These are phyloP conservation scores for Ambastaia sidthimunki DNA, from an alignment of 2,797 vertebrate genomes.

Conservation along the genomic window DNA sequence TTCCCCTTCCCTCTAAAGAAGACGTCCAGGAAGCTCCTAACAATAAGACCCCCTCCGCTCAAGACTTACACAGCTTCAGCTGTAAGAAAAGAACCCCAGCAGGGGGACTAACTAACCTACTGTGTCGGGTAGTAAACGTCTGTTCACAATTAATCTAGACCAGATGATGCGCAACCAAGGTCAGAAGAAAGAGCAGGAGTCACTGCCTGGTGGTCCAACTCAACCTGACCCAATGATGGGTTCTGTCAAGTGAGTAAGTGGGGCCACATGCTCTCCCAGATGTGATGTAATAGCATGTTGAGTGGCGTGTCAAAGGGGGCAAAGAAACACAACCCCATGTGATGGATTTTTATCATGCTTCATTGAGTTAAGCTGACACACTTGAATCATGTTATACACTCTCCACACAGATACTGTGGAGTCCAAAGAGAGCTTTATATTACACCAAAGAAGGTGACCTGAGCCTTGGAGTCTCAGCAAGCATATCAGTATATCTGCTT, in stretches of 20 bases:
- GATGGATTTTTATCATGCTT: constrained; percentile 12
- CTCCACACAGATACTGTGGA: background rate
- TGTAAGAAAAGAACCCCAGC: background rate
- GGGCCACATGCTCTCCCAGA: constrained; percentile 50
- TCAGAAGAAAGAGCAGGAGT: constrained; percentile 35
- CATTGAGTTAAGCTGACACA: background rate
- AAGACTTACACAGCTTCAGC: constrained; percentile 15
- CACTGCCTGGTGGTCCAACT: constrained; percentile 16
- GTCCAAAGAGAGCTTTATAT: background rate
- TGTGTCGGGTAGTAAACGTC: background rate
- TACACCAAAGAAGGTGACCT: background rate
- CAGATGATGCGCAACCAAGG: constrained; percentile 28
- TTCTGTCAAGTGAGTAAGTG: constrained; percentile 35
- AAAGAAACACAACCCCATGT: constrained; percentile 12
- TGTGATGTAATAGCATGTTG: constrained; percentile 38
- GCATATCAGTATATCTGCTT: background rate
- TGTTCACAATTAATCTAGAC: constrained; percentile 30
- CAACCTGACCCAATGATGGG: constrained; percentile 17
- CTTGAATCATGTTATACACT: constrained; percentile 11
- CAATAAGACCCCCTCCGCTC: constrained; percentile 40
- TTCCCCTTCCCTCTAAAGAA: constrained; percentile 55
- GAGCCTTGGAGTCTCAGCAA: background rate
- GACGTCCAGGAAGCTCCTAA: constrained; percentile 45
- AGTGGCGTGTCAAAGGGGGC: constrained; percentile 8
- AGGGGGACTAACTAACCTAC: background rate